Evolutionary conservation across 2,113 vertebrate genomes (phyloP).

Genomic region (Arothron firmamentum): DNA sequence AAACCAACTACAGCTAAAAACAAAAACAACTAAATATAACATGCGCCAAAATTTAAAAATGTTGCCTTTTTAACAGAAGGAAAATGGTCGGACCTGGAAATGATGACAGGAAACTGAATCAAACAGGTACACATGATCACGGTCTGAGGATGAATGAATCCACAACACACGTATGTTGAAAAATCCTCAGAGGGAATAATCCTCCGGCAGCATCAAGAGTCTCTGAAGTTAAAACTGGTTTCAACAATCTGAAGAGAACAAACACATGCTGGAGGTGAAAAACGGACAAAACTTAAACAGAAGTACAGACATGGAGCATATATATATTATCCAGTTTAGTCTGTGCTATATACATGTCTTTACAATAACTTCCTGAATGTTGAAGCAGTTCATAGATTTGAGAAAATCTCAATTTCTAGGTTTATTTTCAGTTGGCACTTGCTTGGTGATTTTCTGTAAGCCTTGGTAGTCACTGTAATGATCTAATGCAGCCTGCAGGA

Average conservation of each 20-base stretch:
- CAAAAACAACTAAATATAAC: slow-evolving; percentile 26
- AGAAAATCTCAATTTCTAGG: slow-evolving; percentile 72
- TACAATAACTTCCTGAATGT: slow-evolving; percentile 99
- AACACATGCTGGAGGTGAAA: slow-evolving; percentile 71
- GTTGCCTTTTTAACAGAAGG: slow-evolving; percentile 32
- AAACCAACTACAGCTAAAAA: neutral
- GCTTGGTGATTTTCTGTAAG: slow-evolving; percentile 86
- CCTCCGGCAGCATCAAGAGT: slow-evolving; percentile 30
- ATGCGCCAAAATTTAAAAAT: slow-evolving; percentile 59
- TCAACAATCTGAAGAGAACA: slow-evolving; percentile 73
- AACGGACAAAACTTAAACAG: slow-evolving; percentile 71
- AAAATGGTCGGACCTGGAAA: slow-evolving; percentile 31
- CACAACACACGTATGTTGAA: slow-evolving; percentile 40
- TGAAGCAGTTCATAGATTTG: slow-evolving; percentile 98
- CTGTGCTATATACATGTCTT: slow-evolving; percentile 99
- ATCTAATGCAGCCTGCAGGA: slow-evolving; percentile 89
- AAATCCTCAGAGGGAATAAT: slow-evolving; percentile 14
- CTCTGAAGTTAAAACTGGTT: slow-evolving; percentile 61
- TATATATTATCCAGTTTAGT: slow-evolving; percentile 88
- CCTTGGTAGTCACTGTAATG: slow-evolving; percentile 84
- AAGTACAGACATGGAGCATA: too few relatives aligned
- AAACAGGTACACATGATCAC: slow-evolving; percentile 26
- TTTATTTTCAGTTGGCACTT: slow-evolving; percentile 89
- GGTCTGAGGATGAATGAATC: slow-evolving; percentile 33
- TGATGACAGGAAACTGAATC: slow-evolving; percentile 7